Evolutionary conservation across 2,888 invertebrate species (phyloP).

Genomic region (Stictocephala bisonia): DNA sequence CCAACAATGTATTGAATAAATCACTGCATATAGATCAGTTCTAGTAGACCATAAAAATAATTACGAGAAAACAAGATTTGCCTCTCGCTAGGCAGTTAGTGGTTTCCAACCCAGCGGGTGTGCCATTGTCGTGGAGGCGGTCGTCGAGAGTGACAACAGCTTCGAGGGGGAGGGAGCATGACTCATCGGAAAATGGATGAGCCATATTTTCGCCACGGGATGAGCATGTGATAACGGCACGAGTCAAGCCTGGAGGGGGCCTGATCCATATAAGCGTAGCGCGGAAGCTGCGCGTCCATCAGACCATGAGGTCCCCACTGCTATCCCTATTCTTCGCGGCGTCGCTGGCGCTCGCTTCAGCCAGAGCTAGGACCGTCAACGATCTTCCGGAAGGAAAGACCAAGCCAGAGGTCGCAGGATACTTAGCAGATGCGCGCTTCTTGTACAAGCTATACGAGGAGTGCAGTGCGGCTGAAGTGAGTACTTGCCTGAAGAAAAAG

Average conservation of each 20-base stretch:
- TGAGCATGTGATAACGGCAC: slow-evolving; percentile 32
- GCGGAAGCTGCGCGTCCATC: slow-evolving; percentile 10
- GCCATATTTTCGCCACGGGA: slow-evolving; percentile 32
- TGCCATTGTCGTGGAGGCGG: too few relatives aligned
- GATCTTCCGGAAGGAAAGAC: not conserved
- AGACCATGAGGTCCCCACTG: slow-evolving; percentile 15
- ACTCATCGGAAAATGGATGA: slow-evolving; percentile 32
- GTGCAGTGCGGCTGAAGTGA: slow-evolving; percentile 73
- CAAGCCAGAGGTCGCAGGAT: slow-evolving; percentile 9
- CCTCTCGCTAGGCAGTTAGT: too few relatives aligned
- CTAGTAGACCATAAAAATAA: too few relatives aligned
- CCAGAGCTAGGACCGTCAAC: slow-evolving; percentile 22
- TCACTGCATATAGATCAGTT: too few relatives aligned
- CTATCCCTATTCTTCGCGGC: slow-evolving; percentile 7
- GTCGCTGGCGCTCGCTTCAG: not conserved
- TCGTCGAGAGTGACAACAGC: too few relatives aligned
- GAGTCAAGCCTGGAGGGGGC: slow-evolving; percentile 6
- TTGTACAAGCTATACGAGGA: slow-evolving; percentile 72
- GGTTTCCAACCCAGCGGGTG: too few relatives aligned
- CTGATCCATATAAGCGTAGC: slow-evolving; percentile 30
- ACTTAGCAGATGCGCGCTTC: slow-evolving; percentile 40
- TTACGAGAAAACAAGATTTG: too few relatives aligned
- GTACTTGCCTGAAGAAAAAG: slow-evolving; percentile 83
- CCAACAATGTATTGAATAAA: too few relatives aligned
- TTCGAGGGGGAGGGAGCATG: slow-evolving; percentile 19